Evolutionary conservation across 2,113 vertebrate genomes (phyloP), one percentile per base, ranked within the genome.

Genomic region (Brachyhypopomus occidentalis): DNA sequence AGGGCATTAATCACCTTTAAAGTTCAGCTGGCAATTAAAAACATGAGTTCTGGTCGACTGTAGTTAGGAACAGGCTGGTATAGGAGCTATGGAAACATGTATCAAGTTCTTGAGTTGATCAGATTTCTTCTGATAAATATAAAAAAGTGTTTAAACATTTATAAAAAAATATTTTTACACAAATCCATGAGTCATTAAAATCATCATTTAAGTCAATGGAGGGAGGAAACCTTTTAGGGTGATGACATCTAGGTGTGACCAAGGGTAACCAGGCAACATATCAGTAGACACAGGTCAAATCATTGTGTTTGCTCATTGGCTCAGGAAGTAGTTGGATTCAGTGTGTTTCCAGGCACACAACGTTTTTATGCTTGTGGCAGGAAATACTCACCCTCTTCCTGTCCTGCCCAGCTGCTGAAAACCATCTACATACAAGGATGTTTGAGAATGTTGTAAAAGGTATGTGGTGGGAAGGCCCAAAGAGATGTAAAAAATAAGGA

Each of bases 351-450:
- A 73, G 9, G 80, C 81, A 83, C 82, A 20, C 70, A 83, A 82
- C 83, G 81, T 19, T 22, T 85, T 66, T 84, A 3, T 72, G 58
- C 38, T 36, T 78, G 77, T 48, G 64, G 79, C 88, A 91, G 89
- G 91, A 92, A 91, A 89, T 88, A 80, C 90, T 87, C 72, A 90
- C 86, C 92, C 89, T 86, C 89, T 92, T 91, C 89, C 90, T 90
- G 66, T 79, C 85, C 84, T 79, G 66, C 87, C 84, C 83, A 80
- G 48, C 23, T 91, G 87, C 87, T 90, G 87, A 80, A 88, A 82
- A 86, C 84, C 86, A 83, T 89, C 87, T 90, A 90, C 87, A 88
- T 89, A 90, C 90, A 78, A 84, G 81, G 73, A 11, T 79, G 59
- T 79, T 79, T 79, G 58, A 36, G 16, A 72, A 2, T 76, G 72